Conservation (phyloP, 2,888 invertebrate genomes). For the Xylocampa areola region DNA sequence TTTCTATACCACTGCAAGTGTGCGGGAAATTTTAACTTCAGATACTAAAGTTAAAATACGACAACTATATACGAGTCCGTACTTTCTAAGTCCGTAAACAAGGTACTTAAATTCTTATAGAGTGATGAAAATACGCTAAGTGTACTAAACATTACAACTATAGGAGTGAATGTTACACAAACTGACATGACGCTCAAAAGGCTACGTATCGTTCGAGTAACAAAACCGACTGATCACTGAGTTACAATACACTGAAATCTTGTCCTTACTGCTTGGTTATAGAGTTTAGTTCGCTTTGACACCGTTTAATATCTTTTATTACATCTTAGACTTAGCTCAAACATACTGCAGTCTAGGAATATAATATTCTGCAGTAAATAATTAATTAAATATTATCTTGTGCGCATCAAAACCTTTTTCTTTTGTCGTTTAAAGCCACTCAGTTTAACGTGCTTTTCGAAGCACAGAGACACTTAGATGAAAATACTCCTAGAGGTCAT, state of each 20-base stretch:
- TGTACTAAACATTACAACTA: conserved; percentile 47
- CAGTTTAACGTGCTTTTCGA: too few species aligned
- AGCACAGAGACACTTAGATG: too few species aligned
- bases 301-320: conserved; percentile 29
- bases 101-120: conserved; percentile 47
- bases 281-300: conserved; percentile 50
- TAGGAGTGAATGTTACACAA: conserved; percentile 5
- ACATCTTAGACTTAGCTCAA: background rate
- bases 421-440: too few species aligned
- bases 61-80: too few species aligned
- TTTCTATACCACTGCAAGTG: too few species aligned
- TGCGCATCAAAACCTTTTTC: too few species aligned
- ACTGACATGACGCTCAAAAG: background rate
- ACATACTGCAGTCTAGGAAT: background rate
- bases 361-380: background rate
- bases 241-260: conserved; percentile 52
- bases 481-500: too few species aligned
- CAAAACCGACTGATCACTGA: conserved; percentile 42
- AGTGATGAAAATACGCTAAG: conserved; percentile 38
- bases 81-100: too few species aligned
- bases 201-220: conserved; percentile 19
- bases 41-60: too few species aligned
- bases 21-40: too few species aligned
- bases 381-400: conserved; percentile 14
- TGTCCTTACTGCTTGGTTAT: conserved; percentile 47